Conservation (phyloP, 2,888 invertebrate genomes). For the Epinotia nisella region DNA sequence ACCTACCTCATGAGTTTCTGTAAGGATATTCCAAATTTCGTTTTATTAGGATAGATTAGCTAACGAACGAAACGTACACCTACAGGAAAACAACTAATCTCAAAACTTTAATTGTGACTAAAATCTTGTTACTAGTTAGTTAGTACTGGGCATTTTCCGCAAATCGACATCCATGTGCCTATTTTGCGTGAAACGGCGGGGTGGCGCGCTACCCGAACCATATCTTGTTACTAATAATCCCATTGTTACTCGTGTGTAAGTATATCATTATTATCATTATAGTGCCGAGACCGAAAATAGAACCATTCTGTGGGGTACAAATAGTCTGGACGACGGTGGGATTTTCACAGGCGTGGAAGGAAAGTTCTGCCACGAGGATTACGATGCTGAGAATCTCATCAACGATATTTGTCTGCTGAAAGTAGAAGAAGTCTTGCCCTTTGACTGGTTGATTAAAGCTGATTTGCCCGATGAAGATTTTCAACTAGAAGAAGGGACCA, state of each 20-base stretch:
- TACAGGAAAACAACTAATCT: no score
- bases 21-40: no score
- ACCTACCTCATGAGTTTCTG: no score
- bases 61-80: no score
- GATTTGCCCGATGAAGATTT: not conserved
- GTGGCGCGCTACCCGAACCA: no score
- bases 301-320: not conserved
- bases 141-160: no score
- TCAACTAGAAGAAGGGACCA: not conserved
- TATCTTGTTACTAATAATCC: not conserved
- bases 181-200: no score
- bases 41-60: no score
- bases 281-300: not conserved
- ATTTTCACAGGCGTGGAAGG: not conserved
- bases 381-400: not conserved
- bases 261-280: not conserved
- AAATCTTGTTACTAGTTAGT: no score
- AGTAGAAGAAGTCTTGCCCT: not conserved
- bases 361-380: not conserved
- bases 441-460: not conserved
- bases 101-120: not conserved
- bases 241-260: not conserved
- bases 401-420: conserved; percentile 22
- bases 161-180: no score
- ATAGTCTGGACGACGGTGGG: not conserved